Evolutionary conservation across 2,888 invertebrate genomes (phyloP).

Genomic region (Elysia crispata): DNA sequence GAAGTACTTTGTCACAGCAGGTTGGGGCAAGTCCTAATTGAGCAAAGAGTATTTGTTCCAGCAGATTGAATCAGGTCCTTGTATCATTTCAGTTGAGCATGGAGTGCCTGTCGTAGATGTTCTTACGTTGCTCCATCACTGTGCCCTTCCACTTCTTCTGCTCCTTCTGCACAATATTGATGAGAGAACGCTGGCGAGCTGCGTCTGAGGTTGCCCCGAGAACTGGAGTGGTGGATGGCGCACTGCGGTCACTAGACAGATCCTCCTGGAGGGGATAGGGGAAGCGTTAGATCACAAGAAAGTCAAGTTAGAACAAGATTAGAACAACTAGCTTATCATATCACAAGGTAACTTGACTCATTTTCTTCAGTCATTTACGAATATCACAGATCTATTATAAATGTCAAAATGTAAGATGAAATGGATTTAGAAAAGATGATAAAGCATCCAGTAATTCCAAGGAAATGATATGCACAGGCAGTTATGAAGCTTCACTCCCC

Average conservation of each 20-base stretch:
- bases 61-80: neutral
- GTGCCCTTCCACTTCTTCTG: conserved; percentile 98
- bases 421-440: no score
- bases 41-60: neutral
- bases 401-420: no score
- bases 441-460: no score
- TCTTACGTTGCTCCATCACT: conserved; percentile 95
- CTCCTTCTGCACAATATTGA: conserved; percentile 96
- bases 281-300: no score
- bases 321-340: no score
- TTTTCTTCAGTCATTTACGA: no score
- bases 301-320: neutral
- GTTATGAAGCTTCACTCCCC: no score
- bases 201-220: conserved; percentile 41
- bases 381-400: no score
- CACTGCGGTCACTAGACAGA: conserved; percentile 28
- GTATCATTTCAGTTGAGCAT: conserved; percentile 90
- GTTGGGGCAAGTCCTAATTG: no score
- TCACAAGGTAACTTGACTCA: no score
- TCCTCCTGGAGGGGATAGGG: conserved; percentile 31
- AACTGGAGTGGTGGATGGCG: conserved; percentile 24
- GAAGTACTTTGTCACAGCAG: no score
- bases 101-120: conserved; percentile 97
- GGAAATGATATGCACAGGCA: no score
- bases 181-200: conserved; percentile 70